Evolutionary conservation across 2,113 vertebrate species (phyloP).

Genomic region (Rhadina sibilatrix): DNA sequence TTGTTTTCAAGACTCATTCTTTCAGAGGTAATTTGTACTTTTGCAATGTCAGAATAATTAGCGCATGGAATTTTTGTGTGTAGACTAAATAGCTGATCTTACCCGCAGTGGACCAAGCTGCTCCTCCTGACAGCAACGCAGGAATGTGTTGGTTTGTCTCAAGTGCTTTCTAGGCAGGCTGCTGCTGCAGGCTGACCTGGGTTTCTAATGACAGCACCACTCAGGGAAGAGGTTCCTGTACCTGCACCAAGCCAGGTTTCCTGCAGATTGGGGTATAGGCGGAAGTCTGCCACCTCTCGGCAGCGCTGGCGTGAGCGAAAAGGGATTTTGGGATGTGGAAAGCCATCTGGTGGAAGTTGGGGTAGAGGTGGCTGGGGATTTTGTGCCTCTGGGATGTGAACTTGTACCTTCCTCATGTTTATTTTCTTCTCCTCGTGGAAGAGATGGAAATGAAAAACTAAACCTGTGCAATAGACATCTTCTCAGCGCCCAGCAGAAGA

Average conservation of each 20-base stretch:
- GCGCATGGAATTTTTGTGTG: neutral
- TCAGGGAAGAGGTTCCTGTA: neutral
- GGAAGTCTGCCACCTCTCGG: slow-evolving; percentile 66
- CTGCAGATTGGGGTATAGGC: neutral
- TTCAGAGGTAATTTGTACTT: neutral
- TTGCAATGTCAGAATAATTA: neutral
- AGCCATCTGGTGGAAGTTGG: neutral
- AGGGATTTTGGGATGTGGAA: neutral
- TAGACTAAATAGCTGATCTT: neutral
- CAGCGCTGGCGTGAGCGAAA: fast-evolving
- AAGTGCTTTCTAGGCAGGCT: neutral
- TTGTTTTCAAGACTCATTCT: neutral
- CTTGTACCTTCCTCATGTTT: neutral
- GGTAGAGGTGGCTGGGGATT: neutral
- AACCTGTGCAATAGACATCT: neutral
- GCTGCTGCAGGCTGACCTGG: neutral
- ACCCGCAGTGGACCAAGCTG: neutral
- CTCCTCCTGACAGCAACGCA: fast-evolving
- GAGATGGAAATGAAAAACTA: neutral
- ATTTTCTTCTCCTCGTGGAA: fast-evolving
- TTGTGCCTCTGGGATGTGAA: neutral
- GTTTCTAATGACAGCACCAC: neutral
- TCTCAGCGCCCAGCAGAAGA: neutral
- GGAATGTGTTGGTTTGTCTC: neutral
- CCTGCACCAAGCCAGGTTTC: neutral